These are phyloP conservation scores for Acleris sparsana DNA, from an alignment of 2,888 invertebrate species.

Conservation along the genomic window DNA sequence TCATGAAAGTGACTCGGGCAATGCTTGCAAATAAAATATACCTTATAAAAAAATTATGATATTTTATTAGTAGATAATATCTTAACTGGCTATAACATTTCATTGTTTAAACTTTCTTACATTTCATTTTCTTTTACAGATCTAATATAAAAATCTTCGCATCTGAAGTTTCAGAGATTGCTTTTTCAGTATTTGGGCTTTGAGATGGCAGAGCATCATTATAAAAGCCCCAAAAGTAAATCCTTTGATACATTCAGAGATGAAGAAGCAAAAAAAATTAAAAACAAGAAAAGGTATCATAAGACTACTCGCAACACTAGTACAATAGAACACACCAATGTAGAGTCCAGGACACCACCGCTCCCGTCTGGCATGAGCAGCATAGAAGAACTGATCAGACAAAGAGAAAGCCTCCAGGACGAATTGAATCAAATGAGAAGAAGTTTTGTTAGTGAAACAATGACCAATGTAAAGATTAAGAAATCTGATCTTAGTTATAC, in stretches of 20 bases:
- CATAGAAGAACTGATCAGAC: slow-evolving; percentile 67
- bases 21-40: slow-evolving; percentile 43
- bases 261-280: slow-evolving; percentile 51
- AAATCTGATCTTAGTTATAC: slow-evolving; percentile 37
- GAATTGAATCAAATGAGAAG: slow-evolving; percentile 62
- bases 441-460: slow-evolving; percentile 45
- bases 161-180: slow-evolving; percentile 31
- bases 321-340: slow-evolving; percentile 40
- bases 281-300: slow-evolving; percentile 50
- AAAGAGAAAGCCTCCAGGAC: slow-evolving; percentile 64
- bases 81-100: slow-evolving; percentile 1
- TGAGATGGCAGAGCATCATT: slow-evolving; percentile 57
- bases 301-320: slow-evolving; percentile 45
- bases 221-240: slow-evolving; percentile 52
- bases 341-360: slow-evolving; percentile 71
- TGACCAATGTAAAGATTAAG: slow-evolving; percentile 48
- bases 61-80: slow-evolving; percentile 37
- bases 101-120: slow-evolving; percentile 14
- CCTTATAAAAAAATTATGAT: slow-evolving; percentile 21
- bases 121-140: slow-evolving; percentile 64
- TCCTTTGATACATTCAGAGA: slow-evolving; percentile 51
- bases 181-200: slow-evolving; percentile 37
- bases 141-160: slow-evolving; percentile 39
- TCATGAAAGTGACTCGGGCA: slow-evolving; percentile 45
- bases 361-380: slow-evolving; percentile 57